Percentiles rank a stretch among this genome's conserved stretches.
Evolutionary conservation across 1,140 invertebrate species (phyloP).

Genomic region (Drosophila orosa): DNA sequence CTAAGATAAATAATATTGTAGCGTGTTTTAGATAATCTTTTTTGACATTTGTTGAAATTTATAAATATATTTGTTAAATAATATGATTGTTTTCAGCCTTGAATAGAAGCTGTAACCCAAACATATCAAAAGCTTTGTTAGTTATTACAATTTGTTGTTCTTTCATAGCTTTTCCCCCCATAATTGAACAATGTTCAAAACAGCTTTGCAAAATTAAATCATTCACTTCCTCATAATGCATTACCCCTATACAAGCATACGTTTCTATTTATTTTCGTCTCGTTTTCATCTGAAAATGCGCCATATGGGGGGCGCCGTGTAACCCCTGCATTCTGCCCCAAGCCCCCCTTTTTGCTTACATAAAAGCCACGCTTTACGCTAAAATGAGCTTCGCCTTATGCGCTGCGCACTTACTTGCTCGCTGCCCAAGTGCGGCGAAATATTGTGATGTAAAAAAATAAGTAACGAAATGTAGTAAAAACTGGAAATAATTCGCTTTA

Average conservation of each 20-base stretch:
- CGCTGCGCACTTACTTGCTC: slow-evolving; percentile 45
- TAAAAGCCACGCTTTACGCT: slow-evolving; percentile 71
- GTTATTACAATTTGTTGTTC: background rate
- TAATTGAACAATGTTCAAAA: background rate
- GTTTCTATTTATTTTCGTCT: slow-evolving; percentile 50
- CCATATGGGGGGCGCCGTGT: slow-evolving; percentile 32
- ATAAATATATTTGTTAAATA: background rate
- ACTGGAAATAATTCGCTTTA: slow-evolving; percentile 58
- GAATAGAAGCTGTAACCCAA: background rate
- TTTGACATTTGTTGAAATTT: background rate
- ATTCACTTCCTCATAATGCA: slow-evolving; percentile 36
- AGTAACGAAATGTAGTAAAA: slow-evolving; percentile 57
- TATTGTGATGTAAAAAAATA: slow-evolving; percentile 53
- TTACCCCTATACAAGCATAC: slow-evolving; percentile 18
- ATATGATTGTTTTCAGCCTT: too few relatives aligned
- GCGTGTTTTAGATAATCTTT: background rate
- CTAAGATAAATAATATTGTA: background rate
- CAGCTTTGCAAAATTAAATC: slow-evolving; percentile 8
- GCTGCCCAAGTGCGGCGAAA: slow-evolving; percentile 35
- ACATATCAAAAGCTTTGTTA: background rate
- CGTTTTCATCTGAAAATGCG: slow-evolving; percentile 45
- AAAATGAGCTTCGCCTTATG: slow-evolving; percentile 72
- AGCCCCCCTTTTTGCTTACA: slow-evolving; percentile 34
- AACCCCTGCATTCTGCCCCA: slow-evolving; percentile 3
- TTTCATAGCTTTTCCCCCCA: background rate